These are phyloP conservation scores for Diarsia brunnea DNA, from an alignment of 2,888 invertebrate genomes.

Conservation along the genomic window DNA sequence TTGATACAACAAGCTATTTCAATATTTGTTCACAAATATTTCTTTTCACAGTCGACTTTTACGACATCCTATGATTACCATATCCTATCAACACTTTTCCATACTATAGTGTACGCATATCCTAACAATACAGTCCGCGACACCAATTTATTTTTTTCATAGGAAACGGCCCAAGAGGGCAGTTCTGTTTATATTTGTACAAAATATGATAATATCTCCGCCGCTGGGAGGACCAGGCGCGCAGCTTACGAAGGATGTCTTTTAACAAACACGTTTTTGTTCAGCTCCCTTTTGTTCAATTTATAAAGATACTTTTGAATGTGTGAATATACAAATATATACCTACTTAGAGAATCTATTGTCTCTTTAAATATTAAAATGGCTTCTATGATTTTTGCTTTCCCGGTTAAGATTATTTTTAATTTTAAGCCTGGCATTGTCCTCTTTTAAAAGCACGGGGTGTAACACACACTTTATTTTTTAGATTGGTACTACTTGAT, in stretches of 20 bases:
- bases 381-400: not conserved
- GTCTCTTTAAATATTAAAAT: constrained; percentile 6
- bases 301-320: constrained; percentile 37
- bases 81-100: not conserved
- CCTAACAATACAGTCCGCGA: constrained; percentile 20
- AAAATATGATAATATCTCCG: constrained; percentile 63
- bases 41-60: not conserved
- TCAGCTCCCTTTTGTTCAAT: constrained; percentile 48
- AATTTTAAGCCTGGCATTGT: not conserved
- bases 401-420: not conserved
- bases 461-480: not conserved
- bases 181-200: constrained; percentile 58
- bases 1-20: not conserved
- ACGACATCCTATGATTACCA: not conserved
- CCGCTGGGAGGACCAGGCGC: constrained; percentile 27
- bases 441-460: not conserved
- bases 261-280: constrained; percentile 48
- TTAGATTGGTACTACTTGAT: not conserved
- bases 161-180: constrained; percentile 38
- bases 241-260: constrained; percentile 33
- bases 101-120: constrained; percentile 19
- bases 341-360: constrained; percentile 11
- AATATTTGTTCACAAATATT: not conserved
- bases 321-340: not conserved
- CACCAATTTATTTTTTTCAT: constrained; percentile 56